Conservation (phyloP, 2,888 invertebrate genomes). For the Smittia sp. region DNA sequence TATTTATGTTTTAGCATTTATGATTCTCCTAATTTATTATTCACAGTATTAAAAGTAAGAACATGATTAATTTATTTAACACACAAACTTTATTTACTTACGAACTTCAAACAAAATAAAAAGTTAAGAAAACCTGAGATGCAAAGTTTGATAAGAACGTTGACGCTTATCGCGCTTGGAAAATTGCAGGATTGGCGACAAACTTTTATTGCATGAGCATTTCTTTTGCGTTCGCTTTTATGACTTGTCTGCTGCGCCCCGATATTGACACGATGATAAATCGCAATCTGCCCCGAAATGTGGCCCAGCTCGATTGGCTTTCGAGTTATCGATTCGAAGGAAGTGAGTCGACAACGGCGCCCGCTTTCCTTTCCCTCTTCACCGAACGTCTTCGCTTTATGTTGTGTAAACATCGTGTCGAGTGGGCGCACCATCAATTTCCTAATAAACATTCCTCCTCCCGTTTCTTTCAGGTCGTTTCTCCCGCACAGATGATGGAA, state of each 20-base stretch:
- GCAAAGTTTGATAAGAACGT: neutral
- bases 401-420: constrained; percentile 11
- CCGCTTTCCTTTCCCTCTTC: neutral
- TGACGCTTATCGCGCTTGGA: neutral
- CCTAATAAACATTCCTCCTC: constrained; percentile 17
- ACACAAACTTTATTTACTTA: constrained; percentile 6
- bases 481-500: neutral
- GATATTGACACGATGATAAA: constrained; percentile 1
- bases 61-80: constrained; percentile 4
- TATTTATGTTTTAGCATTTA: neutral
- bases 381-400: constrained; percentile 11
- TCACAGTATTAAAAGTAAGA: constrained; percentile 21
- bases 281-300: neutral
- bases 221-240: neutral
- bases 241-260: neutral
- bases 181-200: neutral
- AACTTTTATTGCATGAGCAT: neutral
- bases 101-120: neutral
- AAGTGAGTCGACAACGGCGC: neutral
- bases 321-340: neutral
- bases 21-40: neutral
- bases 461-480: constrained; percentile 12
- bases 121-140: neutral
- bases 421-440: neutral
- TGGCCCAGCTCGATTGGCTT: neutral